Conservation (phyloP, 2,797 vertebrate genomes). For the Neosalanx taihuensis region DNA sequence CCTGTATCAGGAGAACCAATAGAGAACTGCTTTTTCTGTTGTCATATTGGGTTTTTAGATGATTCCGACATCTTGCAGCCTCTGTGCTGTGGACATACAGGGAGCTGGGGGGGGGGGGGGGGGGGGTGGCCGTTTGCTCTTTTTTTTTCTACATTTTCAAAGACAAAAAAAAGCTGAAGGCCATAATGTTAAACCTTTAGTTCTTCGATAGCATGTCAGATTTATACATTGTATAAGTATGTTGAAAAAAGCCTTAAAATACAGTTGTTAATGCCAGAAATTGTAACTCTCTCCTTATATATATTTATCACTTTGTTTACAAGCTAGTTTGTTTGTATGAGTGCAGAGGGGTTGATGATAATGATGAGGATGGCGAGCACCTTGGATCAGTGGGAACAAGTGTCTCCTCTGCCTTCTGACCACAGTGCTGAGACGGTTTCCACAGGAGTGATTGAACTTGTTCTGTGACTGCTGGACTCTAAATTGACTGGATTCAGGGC, state of each 20-base stretch:
- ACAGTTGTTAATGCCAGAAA: constrained; percentile 74
- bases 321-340: constrained; percentile 24
- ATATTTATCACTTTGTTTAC: constrained; percentile 53
- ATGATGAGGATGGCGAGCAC: neutral
- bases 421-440: constrained; percentile 29
- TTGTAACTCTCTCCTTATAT: constrained; percentile 61
- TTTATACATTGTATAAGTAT: constrained; percentile 91
- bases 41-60: constrained; percentile 47
- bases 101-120: constrained; percentile 33
- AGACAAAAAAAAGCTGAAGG: constrained; percentile 64
- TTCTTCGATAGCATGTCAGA: constrained; percentile 94
- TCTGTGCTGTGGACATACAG: constrained; percentile 80
- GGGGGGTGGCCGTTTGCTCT: constrained; percentile 67
- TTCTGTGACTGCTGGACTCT: neutral
- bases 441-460: neutral
- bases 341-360: neutral
- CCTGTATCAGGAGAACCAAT: constrained; percentile 96
- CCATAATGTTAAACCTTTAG: constrained; percentile 74
- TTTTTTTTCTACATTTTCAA: constrained; percentile 71
- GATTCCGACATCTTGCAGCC: constrained; percentile 79
- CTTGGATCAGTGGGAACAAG: constrained; percentile 22
- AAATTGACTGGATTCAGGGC: constrained; percentile 31
- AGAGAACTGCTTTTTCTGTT: constrained; percentile 51
- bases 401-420: constrained; percentile 17
- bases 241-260: constrained; percentile 70